A percentile compares a stretch with the other conserved stretches of the same genome.
These are phyloP conservation scores for Stegodyphus mimosarum DNA, from an alignment of 1,140 invertebrate genomes.

Conservation along the genomic window DNA sequence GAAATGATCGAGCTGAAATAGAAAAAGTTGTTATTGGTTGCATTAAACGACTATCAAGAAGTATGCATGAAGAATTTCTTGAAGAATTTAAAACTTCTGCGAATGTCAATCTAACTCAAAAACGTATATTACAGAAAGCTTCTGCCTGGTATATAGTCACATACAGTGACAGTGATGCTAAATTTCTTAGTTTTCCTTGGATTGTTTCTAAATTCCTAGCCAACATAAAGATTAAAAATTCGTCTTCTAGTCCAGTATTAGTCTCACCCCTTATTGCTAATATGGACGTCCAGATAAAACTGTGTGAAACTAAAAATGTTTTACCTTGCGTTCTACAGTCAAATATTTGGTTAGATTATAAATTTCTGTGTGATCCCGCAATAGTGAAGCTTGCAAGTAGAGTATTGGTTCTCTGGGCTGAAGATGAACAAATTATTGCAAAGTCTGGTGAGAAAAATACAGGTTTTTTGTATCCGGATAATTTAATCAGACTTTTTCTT, in stretches of 20 bases:
- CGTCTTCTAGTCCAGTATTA: background rate
- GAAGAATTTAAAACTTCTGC: background rate
- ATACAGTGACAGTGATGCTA: background rate
- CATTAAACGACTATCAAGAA: slow-evolving; percentile 3
- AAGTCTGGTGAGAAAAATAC: background rate
- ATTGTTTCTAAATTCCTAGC: slow-evolving; percentile 6
- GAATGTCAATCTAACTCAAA: too few species aligned
- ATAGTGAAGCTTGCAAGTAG: background rate
- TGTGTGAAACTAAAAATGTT: background rate
- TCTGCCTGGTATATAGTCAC: slow-evolving; percentile 47
- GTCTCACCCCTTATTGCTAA: background rate
- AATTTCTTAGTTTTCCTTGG: slow-evolving; percentile 44
- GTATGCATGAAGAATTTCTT: slow-evolving; percentile 3
- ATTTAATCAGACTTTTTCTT: slow-evolving; percentile 35
- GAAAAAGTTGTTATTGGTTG: slow-evolving; percentile 18
- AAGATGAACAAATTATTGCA: background rate
- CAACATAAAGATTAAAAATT: background rate
- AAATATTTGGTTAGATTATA: background rate
- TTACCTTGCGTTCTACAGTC: background rate
- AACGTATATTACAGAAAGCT: slow-evolving; percentile 23
- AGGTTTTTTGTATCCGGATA: background rate
- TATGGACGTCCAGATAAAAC: background rate
- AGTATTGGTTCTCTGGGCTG: slow-evolving; percentile 1
- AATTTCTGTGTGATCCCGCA: background rate
- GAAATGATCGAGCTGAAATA: slow-evolving; percentile 27